These are phyloP conservation scores for Zapus hudsonius DNA, from an alignment of 2,113 vertebrate genomes.

Conservation along the genomic window DNA sequence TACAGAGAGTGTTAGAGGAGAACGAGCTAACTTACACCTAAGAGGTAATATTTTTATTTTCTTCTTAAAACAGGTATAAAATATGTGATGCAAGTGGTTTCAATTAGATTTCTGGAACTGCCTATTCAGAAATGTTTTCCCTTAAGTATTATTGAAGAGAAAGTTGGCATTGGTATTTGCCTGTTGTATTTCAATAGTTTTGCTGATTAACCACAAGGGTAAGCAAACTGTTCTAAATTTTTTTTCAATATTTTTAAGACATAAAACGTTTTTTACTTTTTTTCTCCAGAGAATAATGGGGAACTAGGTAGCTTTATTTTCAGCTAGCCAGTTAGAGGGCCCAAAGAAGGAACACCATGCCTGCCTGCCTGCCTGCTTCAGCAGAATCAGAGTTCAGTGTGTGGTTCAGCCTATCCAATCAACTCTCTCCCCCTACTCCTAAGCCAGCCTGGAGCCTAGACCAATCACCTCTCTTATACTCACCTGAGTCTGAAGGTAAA, in stretches of 20 bases:
- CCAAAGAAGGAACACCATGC: too few relatives aligned
- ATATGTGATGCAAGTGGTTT: not conserved
- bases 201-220: not conserved
- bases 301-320: too few relatives aligned
- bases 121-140: not conserved
- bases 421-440: too few relatives aligned
- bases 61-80: not conserved
- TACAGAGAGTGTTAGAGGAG: not conserved
- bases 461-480: too few relatives aligned
- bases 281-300: not conserved
- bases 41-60: not conserved
- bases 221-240: not conserved
- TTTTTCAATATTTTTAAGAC: slow-evolving; percentile 18
- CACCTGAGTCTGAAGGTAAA: too few relatives aligned
- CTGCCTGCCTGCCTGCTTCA: too few relatives aligned
- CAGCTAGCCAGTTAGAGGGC: too few relatives aligned
- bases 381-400: too few relatives aligned
- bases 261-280: not conserved
- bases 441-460: too few relatives aligned
- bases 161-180: not conserved
- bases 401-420: too few relatives aligned
- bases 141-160: not conserved
- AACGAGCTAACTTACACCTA: not conserved
- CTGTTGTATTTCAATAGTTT: not conserved
- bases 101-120: not conserved